Conservation (phyloP, 2,797 vertebrate genomes). For the Mastacembelus armatus region DNA sequence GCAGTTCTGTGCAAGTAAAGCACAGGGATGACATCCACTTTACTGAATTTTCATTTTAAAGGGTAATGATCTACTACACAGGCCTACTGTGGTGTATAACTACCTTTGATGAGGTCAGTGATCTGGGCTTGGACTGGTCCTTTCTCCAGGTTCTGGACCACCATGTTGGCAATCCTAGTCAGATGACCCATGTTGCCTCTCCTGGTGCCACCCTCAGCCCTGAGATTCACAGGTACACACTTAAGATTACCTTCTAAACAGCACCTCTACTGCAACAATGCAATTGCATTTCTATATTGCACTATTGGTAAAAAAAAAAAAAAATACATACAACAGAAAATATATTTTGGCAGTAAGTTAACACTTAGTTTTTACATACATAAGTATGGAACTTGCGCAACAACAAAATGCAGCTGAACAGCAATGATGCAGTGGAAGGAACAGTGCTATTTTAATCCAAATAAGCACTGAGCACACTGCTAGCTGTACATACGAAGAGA, state of each 20-base stretch:
- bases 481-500: background rate
- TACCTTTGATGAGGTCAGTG: conserved; percentile 92
- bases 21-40: background rate
- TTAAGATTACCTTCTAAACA: background rate
- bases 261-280: background rate
- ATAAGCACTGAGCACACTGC: background rate
- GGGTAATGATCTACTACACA: background rate
- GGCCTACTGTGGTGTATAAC: fast-evolving
- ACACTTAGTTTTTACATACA: background rate
- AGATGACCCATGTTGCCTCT: conserved; percentile 98
- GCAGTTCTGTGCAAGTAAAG: conserved; percentile 85
- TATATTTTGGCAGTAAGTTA: background rate
- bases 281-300: background rate
- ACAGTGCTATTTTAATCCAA: background rate
- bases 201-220: conserved; percentile 92
- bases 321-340: background rate
- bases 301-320: background rate
- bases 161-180: conserved; percentile 95
- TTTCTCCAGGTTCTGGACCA: conserved; percentile 95
- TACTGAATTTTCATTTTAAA: background rate
- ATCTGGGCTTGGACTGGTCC: conserved; percentile 91
- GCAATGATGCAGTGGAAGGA: background rate
- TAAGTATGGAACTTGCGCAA: background rate
- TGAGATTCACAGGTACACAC: conserved; percentile 60
- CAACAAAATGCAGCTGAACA: background rate